Evolutionary conservation across 2,797 vertebrate species (phyloP), one percentile per base, ranked within the genome.

Genomic region (Hippocampus kuda): DNA sequence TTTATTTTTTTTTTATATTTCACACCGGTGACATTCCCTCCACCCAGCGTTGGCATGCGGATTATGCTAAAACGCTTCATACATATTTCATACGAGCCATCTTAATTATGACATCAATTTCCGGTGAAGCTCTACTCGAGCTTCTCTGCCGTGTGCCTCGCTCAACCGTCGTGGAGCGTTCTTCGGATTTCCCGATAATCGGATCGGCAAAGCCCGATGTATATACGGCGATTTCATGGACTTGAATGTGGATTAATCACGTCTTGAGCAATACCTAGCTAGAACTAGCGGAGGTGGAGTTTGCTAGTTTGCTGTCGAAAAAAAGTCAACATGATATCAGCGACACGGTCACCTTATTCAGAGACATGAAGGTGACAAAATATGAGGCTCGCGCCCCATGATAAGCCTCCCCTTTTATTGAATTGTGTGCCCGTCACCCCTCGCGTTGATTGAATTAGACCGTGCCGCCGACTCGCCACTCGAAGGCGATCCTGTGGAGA

Each of bases 381-480:
- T 34, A 34, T 61, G 3, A 15, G 15, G 2, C 5, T 2, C 16
- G 13, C 27, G 6, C 26, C 20, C 7, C 9, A 8, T 20, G 5
- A 61, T 20, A 34, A 61, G 5, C 27, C 30, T 61, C 16, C 30
- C 7, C 27, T 8, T 61, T 34, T 18, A 48, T 16, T 81, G 80
- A 78, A 70, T 57, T 82, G 80, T 82, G 81, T 70, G 69, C 79
- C 75, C 77, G 53, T 73, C 77, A 62, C 56, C 68, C 67, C 63
- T 60, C 71, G 68, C 26, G 51, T 67, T 87, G 84, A 88, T 89
- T 88, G 78, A 90, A 90, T 88, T 84, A 87, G 76, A 72, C 79
- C 70, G 60, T 79, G 77, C 82, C 48, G 42, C 76, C 75, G 80
- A 80, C 75, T 77, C 72, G 75, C 74, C 75, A 75, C 78, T 81